These are phyloP conservation scores for Corythornis madagascariensis DNA, from an alignment of 2,113 vertebrate genomes.

Conservation along the genomic window DNA sequence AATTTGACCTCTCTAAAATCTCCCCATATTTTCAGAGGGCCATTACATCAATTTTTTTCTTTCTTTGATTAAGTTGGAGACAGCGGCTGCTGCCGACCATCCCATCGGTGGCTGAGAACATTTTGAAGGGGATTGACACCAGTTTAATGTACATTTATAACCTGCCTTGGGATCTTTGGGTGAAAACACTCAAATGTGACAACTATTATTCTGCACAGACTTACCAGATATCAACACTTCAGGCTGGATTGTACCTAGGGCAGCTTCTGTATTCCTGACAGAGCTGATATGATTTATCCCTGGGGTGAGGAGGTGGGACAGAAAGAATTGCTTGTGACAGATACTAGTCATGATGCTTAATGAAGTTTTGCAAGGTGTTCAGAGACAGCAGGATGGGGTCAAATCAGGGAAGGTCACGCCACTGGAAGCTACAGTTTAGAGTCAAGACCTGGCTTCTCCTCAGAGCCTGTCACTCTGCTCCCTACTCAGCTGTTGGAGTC, in stretches of 20 bases:
- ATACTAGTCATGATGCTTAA: slow-evolving; percentile 43
- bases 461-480: background rate
- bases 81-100: background rate
- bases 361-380: slow-evolving; percentile 58
- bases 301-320: slow-evolving; percentile 34
- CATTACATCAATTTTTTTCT: background rate
- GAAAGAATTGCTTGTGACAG: slow-evolving; percentile 52
- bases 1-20: background rate
- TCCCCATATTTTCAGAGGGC: background rate
- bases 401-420: background rate
- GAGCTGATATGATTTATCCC: slow-evolving; percentile 43
- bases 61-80: background rate
- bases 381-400: slow-evolving; percentile 29
- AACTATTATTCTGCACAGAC: background rate
- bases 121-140: background rate
- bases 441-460: background rate
- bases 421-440: background rate
- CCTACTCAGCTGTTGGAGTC: background rate
- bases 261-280: slow-evolving; percentile 30
- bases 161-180: slow-evolving; percentile 12
- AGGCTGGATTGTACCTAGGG: background rate
- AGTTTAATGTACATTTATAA: background rate
- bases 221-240: background rate
- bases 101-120: background rate
- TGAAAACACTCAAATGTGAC: background rate